Percentiles rank a stretch among this genome's conserved stretches.
Evolutionary conservation across 2,888 invertebrate genomes (phyloP).

Genomic region (Cordylochernes scorpioides): DNA sequence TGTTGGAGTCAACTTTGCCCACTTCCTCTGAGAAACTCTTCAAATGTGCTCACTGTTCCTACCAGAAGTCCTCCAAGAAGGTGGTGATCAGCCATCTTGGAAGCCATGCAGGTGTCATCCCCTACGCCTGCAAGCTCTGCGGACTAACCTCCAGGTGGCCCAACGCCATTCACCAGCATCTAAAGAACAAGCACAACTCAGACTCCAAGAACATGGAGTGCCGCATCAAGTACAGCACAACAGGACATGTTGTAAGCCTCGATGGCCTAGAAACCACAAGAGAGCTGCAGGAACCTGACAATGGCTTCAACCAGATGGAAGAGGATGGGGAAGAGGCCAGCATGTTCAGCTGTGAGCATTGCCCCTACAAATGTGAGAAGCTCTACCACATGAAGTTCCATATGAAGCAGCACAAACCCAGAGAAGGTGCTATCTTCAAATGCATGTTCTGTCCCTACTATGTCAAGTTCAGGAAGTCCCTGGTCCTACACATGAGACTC

Average conservation of each 20-base stretch:
- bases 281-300: background rate
- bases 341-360: conserved; percentile 31
- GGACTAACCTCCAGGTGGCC: conserved; percentile 21
- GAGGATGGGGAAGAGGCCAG: background rate
- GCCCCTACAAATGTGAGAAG: conserved; percentile 39
- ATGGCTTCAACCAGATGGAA: too few relatives aligned
- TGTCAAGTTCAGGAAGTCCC: conserved; percentile 23
- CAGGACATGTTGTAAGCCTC: conserved; percentile 5
- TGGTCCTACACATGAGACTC: conserved; percentile 37
- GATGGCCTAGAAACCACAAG: background rate
- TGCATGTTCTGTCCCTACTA: conserved; percentile 53
- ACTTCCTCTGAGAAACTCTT: conserved; percentile 6
- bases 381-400: conserved; percentile 34
- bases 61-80: conserved; percentile 12
- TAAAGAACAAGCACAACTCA: conserved; percentile 14
- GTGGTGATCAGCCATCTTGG: conserved; percentile 14
- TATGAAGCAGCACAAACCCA: conserved; percentile 39
- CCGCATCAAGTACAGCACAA: conserved; percentile 9
- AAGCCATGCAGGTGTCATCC: conserved; percentile 13
- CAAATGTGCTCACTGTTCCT: conserved; percentile 14
- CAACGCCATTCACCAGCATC: conserved; percentile 21
- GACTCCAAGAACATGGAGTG: conserved; percentile 11
- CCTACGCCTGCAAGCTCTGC: conserved; percentile 18
- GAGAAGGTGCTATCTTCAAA: conserved; percentile 37
- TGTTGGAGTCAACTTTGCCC: background rate